Percentiles rank a stretch among this genome's conserved stretches.
These are phyloP conservation scores for Rhynchotus rufescens DNA, from an alignment of 2,797 vertebrate genomes.

Conservation along the genomic window DNA sequence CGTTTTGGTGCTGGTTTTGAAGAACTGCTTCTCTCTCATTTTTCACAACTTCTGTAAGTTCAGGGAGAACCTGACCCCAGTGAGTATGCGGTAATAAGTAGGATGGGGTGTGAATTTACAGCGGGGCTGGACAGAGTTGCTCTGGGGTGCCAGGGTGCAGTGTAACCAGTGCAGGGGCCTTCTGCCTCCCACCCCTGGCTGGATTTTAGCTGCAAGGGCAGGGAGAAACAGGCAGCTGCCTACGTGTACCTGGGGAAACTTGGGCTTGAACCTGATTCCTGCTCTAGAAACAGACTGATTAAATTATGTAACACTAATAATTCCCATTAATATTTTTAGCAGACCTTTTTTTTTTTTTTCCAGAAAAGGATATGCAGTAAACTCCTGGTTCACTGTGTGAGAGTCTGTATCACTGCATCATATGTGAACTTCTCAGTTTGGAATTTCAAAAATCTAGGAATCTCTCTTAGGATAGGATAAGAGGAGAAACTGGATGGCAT, in stretches of 20 bases:
- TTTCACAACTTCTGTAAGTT: not conserved
- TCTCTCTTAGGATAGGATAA: not conserved
- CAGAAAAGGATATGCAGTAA: not conserved
- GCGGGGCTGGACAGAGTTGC: not conserved
- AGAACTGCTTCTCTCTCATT: not conserved
- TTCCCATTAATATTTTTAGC: not conserved
- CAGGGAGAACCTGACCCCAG: not conserved
- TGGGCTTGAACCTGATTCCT: not conserved
- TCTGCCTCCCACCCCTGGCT: not conserved
- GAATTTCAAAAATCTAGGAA: not conserved
- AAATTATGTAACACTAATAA: not conserved
- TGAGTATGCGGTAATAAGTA: not conserved
- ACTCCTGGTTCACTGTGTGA: not conserved
- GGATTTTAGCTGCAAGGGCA: not conserved
- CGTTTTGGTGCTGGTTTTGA: not conserved
- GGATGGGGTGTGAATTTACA: not conserved
- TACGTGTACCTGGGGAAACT: not conserved
- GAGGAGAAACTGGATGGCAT: not conserved
- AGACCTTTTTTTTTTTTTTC: slow-evolving; percentile 1
- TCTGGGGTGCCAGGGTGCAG: not conserved
- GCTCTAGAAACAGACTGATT: not conserved
- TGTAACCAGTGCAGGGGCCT: not conserved
- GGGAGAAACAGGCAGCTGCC: not conserved
- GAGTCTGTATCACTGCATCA: not conserved
- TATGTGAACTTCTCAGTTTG: not conserved